Evolutionary conservation across 2,113 vertebrate species (phyloP), one percentile per base, ranked within the genome.

Genomic region (Austrofundulus limnaeus): DNA sequence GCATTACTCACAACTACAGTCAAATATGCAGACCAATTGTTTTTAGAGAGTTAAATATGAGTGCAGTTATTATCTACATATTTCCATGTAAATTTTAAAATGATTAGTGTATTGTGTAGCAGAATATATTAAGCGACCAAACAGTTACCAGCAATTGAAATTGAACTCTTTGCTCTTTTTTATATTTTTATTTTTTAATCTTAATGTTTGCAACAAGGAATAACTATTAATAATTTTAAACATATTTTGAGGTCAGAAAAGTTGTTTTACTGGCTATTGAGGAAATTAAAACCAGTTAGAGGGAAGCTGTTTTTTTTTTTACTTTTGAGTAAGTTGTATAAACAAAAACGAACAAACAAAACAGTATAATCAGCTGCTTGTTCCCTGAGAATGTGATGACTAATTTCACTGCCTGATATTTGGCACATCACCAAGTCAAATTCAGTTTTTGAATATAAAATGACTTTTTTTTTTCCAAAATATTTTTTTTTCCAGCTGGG

Each of bases 361-460:
- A 82, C 70, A 69, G 43, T 75, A 51, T 52, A 65, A 53, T 78
- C 72, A 84, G 73, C 66, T 66, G 60, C 37, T 55, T 38, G 25
- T 76, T 69, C 66, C 59, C 5, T 15, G 53, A 37, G 67, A 74
- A 28, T 68, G 25, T 20, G 41, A 75, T 51, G 45, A 62, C 19
- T 61, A 45, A 39, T 72, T 51, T 41, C 20, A 31, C 31, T 19
- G 10, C 57, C 55, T 62, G 65, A 68, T 71, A 54, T 68, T 52
- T 82, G 80, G 78, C 76, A 55, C 66, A 46, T 61, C 66, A 66
- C 49, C 60, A 42, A 31, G 61, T 75, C 57, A 34, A 8, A 2
- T 80, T 77, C 49, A 66, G 62, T 78, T 82, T 78, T 59, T 61
- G 59, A 63, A 9, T 72, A 59, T 62, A 75, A 83, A 81, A 81